Base-by-base conservation (phyloP, 2,797 vertebrate genomes). In the Australoheros facetus region DNA sequence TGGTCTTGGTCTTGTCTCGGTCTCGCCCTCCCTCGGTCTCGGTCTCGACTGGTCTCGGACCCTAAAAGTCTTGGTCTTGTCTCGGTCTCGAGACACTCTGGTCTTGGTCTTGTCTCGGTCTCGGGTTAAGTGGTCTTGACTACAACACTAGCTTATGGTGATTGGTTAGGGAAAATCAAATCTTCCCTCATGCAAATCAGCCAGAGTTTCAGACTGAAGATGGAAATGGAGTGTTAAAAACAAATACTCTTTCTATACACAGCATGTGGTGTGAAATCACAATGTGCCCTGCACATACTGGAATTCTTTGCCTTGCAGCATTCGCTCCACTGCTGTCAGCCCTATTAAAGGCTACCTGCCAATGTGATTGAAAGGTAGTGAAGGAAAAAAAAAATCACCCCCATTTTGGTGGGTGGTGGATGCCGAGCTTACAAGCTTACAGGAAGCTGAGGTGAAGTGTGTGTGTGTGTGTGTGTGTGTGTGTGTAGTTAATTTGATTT, bases 321-420 rank as follows among this genome's bases (percentile, higher is more conserved):
- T 66, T 28, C 48, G 16, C 39, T 66, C 62, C 23, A 66, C 39
- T 66, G 39, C 62, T 66, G 2, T 66, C 62, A 48, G 9, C 26
- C 39, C 62, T 42, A 66, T 66, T 66, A 48, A 48, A 66, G 39
- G 39, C 62, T 66, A 48, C 23, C 62, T 66, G 62, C 62, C 39
- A 28, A 48, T 2, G 16, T 48, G 9, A 66, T 66, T 48, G 62
- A 66, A 66, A 26, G 62, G 39, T 48, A 12, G 28, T 23, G 62
- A 19, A 66, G 39, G 23, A 0, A 28, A 66, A n/a, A 37, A 66
- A 66, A 28, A 66, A 62, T 48, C 16, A 66, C 5, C 23, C 60
- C 45, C 14, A 64, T 45, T 37, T 64, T 45, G 39, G 39, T 64
- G 21, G 60, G 39, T 64, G 60, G 62, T 0, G 9, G 3, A 66